Percentiles rank a stretch among this genome's conserved stretches.
Conservation (phyloP, 2,888 invertebrate genomes). For the Synergus laeviventris region DNA sequence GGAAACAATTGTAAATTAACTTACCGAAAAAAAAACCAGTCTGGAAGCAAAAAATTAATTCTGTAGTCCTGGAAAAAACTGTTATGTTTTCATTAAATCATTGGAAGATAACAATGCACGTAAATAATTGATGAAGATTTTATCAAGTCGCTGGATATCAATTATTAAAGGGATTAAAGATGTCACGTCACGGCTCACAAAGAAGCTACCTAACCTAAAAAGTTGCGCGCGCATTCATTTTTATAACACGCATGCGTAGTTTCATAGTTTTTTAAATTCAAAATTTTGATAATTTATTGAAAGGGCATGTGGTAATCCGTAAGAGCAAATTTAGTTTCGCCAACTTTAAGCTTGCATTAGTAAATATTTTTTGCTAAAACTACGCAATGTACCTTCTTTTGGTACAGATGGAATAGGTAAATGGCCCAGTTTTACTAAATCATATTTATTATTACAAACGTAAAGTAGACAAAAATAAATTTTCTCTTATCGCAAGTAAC, state of each 20-base stretch:
- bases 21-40: constrained; percentile 22
- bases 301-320: too few species aligned
- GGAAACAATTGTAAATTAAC: not conserved
- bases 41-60: constrained; percentile 17
- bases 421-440: too few species aligned
- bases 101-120: constrained; percentile 3
- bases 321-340: too few species aligned
- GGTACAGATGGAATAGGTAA: too few species aligned
- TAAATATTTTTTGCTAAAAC: too few species aligned
- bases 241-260: not conserved
- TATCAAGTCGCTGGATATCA: constrained; percentile 22
- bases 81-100: constrained; percentile 14
- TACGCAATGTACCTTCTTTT: too few species aligned
- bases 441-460: too few species aligned
- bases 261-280: not conserved
- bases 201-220: constrained; percentile 59
- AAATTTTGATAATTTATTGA: not conserved
- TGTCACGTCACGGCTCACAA: constrained; percentile 59
- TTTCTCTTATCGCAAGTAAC: too few species aligned
- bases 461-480: too few species aligned
- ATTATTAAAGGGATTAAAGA: constrained; percentile 59
- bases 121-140: constrained; percentile 25
- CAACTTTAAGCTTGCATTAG: too few species aligned
- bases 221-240: constrained; percentile 61
- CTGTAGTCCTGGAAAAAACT: constrained; percentile 2